These are phyloP conservation scores for Sus scrofa DNA, from an alignment of 2,113 vertebrate species.

Conservation along the genomic window DNA sequence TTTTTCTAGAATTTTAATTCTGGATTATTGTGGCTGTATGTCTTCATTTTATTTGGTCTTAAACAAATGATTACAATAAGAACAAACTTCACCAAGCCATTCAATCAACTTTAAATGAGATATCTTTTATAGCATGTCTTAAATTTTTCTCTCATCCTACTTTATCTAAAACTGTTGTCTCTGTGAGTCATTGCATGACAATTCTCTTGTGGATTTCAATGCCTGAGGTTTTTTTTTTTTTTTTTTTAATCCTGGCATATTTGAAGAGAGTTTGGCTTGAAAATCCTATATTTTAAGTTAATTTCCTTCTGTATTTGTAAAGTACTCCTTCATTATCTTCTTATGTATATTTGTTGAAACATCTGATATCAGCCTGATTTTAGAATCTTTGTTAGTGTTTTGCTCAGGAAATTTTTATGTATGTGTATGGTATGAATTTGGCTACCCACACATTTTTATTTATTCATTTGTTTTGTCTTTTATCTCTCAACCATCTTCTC, in stretches of 20 bases:
- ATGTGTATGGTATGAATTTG: not conserved
- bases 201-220: not conserved
- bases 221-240: not conserved
- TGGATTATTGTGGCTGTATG: not conserved
- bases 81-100: not conserved
- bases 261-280: not conserved
- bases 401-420: not conserved
- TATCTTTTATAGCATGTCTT: not conserved
- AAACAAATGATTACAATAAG: not conserved
- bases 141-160: not conserved
- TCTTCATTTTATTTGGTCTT: not conserved
- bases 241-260: not conserved
- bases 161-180: not conserved
- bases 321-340: not conserved
- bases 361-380: not conserved
- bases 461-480: not conserved
- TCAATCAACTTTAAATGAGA: not conserved
- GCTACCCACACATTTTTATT: not conserved
- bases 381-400: not conserved
- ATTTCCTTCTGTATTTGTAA: not conserved
- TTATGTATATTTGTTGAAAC: not conserved
- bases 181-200: not conserved
- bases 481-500: not conserved
- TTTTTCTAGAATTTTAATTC: not conserved
- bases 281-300: not conserved